Conservation (phyloP, 2,888 invertebrate species). For the Lobophora halterata region DNA sequence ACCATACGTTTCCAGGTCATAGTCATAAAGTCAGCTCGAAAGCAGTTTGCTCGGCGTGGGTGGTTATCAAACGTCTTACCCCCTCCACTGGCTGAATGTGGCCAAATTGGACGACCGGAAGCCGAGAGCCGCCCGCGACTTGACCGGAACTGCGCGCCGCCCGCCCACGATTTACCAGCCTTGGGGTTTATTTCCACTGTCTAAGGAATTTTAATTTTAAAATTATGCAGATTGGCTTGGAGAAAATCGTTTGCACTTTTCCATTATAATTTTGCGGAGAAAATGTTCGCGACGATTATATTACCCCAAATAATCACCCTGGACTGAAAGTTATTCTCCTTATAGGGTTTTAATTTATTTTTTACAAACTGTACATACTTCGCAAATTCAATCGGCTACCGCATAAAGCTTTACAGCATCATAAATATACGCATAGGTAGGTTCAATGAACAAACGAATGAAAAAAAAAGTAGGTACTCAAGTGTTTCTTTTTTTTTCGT, state of each 20-base stretch:
- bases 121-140: slow-evolving; percentile 73
- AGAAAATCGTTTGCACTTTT: too few species aligned
- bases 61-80: slow-evolving; percentile 63
- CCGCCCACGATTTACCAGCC: slow-evolving; percentile 60
- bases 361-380: too few species aligned
- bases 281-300: too few species aligned
- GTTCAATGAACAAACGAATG: too few species aligned
- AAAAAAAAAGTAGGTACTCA: not conserved
- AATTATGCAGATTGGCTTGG: not conserved
- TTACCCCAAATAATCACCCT: too few species aligned
- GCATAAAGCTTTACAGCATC: too few species aligned
- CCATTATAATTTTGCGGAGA: too few species aligned
- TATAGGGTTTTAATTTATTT: too few species aligned
- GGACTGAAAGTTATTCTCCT: too few species aligned
- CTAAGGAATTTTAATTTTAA: too few species aligned
- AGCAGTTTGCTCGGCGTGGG: slow-evolving; percentile 28
- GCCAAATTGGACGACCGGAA: slow-evolving; percentile 77
- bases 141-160: slow-evolving; percentile 73
- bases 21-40: slow-evolving; percentile 20
- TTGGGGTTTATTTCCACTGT: slow-evolving; percentile 49
- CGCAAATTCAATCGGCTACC: too few species aligned
- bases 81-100: slow-evolving; percentile 65
- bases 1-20: slow-evolving; percentile 18
- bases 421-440: too few species aligned
- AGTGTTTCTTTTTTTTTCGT: not conserved